Conservation (phyloP, 2,888 invertebrate genomes). For the Acanthosoma haemorrhoidale region DNA sequence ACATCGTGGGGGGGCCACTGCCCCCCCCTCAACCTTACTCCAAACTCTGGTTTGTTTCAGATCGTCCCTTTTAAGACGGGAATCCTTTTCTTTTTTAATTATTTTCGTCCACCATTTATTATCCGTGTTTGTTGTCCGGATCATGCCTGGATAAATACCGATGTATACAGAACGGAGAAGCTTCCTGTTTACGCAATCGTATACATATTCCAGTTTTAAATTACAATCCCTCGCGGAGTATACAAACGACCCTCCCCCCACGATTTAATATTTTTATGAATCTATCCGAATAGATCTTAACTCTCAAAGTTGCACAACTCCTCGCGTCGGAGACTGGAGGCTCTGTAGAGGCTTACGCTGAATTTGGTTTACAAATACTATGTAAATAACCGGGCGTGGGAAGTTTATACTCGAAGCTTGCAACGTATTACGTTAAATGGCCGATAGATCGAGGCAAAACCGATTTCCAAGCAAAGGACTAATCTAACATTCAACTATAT, state of each 20-base stretch:
- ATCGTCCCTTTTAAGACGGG: not conserved
- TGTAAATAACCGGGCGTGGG: not conserved
- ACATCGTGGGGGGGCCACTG: not conserved
- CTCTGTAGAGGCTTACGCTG: not conserved
- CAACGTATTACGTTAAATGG: not conserved
- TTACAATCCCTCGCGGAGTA: not conserved
- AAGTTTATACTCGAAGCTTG: not conserved
- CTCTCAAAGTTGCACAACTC: no score
- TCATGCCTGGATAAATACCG: constrained; percentile 8
- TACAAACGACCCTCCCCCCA: no score
- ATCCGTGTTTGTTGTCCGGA: not conserved
- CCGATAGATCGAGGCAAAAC: not conserved
- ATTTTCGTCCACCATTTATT: not conserved
- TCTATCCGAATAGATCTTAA: no score
- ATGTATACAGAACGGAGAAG: not conserved
- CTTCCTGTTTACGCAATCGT: not conserved
- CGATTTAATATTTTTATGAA: constrained; percentile 3
- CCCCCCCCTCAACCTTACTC: no score
- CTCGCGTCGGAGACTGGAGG: no score
- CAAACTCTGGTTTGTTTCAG: constrained; percentile 4
- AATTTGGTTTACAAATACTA: constrained; percentile 12
- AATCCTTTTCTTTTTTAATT: constrained; percentile 5
- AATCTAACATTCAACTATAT: no score
- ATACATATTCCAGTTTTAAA: not conserved
- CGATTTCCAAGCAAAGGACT: not conserved